phyloP scores from a whole-genome alignment of 2,888 invertebrate species.

The Hirtodrosophila trivittata region DNA sequence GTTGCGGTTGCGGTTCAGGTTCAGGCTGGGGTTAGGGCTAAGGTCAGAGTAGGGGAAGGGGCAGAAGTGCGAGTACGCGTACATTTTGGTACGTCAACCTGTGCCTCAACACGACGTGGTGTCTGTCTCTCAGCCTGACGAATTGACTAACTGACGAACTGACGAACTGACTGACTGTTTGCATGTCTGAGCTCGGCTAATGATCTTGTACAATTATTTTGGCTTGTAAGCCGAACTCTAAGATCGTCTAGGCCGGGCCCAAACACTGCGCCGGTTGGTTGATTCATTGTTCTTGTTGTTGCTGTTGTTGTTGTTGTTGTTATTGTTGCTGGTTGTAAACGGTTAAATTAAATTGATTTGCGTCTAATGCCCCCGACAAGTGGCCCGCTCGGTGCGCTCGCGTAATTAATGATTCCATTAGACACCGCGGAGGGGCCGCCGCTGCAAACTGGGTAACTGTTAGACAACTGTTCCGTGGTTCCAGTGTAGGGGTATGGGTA shows the following conservation, averaged over 20 bases:
- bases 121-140: background rate
- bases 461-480: background rate
- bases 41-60: constrained; percentile 30
- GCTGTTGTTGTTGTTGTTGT: constrained; percentile 58
- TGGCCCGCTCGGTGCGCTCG: constrained; percentile 68
- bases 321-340: constrained; percentile 66
- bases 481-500: no score
- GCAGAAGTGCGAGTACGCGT: constrained; percentile 18
- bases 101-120: constrained; percentile 1
- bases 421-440: constrained; percentile 63
- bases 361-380: constrained; percentile 80
- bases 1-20: background rate
- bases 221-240: constrained; percentile 38
- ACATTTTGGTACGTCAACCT: constrained; percentile 11
- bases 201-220: constrained; percentile 76
- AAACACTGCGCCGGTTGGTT: constrained; percentile 5
- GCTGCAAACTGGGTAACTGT: constrained; percentile 24
- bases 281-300: constrained; percentile 46
- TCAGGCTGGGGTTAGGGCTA: constrained; percentile 1
- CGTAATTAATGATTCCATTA: constrained; percentile 80
- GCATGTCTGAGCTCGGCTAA: constrained; percentile 42
- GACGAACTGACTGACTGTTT: constrained; percentile 9
- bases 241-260: constrained; percentile 28
- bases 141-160: constrained; percentile 1
- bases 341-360: constrained; percentile 80